phyloP scores from a whole-genome alignment of 2,888 invertebrate genomes.

The Micoletzkya japonica region DNA sequence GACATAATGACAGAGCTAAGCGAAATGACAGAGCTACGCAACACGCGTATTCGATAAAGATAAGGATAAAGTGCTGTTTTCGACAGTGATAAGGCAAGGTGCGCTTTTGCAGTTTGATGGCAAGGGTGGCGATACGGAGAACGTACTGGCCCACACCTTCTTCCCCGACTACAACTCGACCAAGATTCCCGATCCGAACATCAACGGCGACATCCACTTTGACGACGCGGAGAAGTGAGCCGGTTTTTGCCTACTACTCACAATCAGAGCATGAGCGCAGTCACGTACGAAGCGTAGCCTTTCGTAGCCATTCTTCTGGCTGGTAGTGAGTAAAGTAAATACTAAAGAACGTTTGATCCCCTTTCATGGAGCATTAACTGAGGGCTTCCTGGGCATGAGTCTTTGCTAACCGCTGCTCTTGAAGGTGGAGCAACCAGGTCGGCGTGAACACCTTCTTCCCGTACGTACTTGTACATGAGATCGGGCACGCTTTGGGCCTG shows the following conservation, averaged over 20 bases:
- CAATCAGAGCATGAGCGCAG: too few relatives aligned
- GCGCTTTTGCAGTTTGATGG: constrained; percentile 55
- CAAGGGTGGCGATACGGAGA: constrained; percentile 40
- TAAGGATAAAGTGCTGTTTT: too few relatives aligned
- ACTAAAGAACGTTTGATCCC: too few relatives aligned
- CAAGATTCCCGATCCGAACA: constrained; percentile 33
- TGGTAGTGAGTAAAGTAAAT: too few relatives aligned
- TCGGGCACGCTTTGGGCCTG: constrained; percentile 62
- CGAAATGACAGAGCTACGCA: too few relatives aligned
- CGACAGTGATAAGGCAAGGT: background rate
- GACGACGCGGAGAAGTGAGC: constrained; percentile 60
- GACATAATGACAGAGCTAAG: too few relatives aligned
- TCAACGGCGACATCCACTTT: constrained; percentile 64
- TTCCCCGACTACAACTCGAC: constrained; percentile 57
- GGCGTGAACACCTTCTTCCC: constrained; percentile 48
- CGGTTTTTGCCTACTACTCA: too few relatives aligned
- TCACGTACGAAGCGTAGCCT: too few relatives aligned
- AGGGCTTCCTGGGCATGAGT: too few relatives aligned
- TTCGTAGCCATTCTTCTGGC: too few relatives aligned
- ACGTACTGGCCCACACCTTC: constrained; percentile 64
- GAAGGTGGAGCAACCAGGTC: constrained; percentile 31
- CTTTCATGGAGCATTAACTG: too few relatives aligned
- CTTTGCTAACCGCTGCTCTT: background rate
- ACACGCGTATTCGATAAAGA: too few relatives aligned
- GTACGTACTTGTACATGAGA: constrained; percentile 66